phyloP scores from a whole-genome alignment of 2,888 invertebrate species.

The Stictocephala bisonia region DNA sequence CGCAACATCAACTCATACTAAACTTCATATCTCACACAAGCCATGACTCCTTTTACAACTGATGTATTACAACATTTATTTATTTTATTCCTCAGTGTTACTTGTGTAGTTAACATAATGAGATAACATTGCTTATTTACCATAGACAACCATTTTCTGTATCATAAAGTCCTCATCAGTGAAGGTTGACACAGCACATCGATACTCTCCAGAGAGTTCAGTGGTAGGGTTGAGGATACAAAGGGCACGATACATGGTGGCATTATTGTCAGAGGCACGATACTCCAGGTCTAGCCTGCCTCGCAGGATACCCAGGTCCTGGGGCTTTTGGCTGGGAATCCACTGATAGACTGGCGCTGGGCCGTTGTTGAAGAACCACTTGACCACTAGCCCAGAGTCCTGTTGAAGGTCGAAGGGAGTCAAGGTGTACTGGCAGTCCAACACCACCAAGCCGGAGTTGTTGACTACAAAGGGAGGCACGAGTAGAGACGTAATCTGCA shows the following conservation, averaged over 20 bases:
- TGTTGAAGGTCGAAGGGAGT: constrained; percentile 67
- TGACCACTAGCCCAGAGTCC: constrained; percentile 76
- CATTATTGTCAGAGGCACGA: constrained; percentile 74
- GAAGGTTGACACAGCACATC: constrained; percentile 79
- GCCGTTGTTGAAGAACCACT: constrained; percentile 78
- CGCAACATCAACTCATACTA: too few relatives aligned
- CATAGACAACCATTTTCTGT: constrained; percentile 75
- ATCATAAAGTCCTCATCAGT: constrained; percentile 74
- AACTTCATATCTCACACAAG: too few relatives aligned
- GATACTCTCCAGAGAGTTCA: constrained; percentile 78
- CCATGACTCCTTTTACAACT: too few relatives aligned
- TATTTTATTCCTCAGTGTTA: too few relatives aligned
- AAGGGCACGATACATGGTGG: constrained; percentile 77
- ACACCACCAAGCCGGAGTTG: constrained; percentile 68
- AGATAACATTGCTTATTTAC: constrained; percentile 67
- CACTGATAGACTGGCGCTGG: constrained; percentile 80
- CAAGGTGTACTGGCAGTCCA: constrained; percentile 79
- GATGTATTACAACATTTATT: too few relatives aligned
- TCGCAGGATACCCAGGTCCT: constrained; percentile 70
- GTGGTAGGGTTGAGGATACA: constrained; percentile 75
- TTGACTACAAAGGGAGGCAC: constrained; percentile 71
- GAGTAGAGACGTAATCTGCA: constrained; percentile 71
- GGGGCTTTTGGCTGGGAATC: constrained; percentile 76
- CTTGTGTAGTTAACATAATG: too few relatives aligned
- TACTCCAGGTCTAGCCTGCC: constrained; percentile 73